Evolutionary conservation across 2,797 vertebrate genomes (phyloP).

Genomic region (Ptychobarbus kaznakovi): DNA sequence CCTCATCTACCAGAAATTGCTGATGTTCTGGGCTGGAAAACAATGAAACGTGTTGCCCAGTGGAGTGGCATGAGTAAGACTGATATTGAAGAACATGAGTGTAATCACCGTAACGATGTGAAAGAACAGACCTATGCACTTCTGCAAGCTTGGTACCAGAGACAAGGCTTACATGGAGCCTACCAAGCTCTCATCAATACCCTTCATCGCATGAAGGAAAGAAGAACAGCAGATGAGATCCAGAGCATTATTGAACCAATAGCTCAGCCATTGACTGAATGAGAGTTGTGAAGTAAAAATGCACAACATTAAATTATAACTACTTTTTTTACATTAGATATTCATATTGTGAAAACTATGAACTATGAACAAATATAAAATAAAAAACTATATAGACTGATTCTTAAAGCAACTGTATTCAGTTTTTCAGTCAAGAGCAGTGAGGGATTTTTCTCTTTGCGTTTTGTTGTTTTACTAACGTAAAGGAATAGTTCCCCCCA

Average conservation of each 20-base stretch:
- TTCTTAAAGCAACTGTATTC: no score
- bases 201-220: rapidly evolving
- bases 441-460: no score
- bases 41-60: slow-evolving; percentile 59
- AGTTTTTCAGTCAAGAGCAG: no score
- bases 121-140: slow-evolving; percentile 52
- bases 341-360: not conserved
- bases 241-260: rapidly evolving
- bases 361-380: no score
- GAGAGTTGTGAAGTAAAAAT: not conserved
- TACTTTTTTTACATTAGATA: no score
- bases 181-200: not conserved
- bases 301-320: no score
- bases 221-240: not conserved
- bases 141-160: slow-evolving; percentile 52
- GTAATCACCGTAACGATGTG: rapidly evolving
- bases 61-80: rapidly evolving
- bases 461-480: no score
- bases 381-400: no score
- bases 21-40: slow-evolving; percentile 44
- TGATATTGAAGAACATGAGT: rapidly evolving
- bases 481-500: no score
- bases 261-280: not conserved
- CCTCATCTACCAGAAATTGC: slow-evolving; percentile 52
- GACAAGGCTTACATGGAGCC: slow-evolving; percentile 8